Percentiles rank a stretch among this genome's conserved stretches.
These are phyloP conservation scores for Colius striatus DNA, from an alignment of 2,113 vertebrate species.

Conservation along the genomic window DNA sequence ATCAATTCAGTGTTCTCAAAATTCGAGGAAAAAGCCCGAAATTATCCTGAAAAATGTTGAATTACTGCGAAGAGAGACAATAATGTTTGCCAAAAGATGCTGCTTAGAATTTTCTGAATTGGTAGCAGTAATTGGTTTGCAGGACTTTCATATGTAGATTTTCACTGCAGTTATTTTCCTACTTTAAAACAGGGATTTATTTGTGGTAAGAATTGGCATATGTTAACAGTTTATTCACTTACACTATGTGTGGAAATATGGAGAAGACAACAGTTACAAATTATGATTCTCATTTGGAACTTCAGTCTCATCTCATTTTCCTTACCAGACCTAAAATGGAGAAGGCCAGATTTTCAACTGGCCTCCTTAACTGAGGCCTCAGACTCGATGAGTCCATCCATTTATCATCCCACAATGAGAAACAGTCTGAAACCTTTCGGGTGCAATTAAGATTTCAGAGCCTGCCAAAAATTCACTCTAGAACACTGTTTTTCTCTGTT, in stretches of 20 bases:
- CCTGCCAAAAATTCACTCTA: slow-evolving; percentile 19
- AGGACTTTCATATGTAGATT: background rate
- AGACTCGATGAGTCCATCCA: background rate
- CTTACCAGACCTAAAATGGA: slow-evolving; percentile 4
- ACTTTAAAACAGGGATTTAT: background rate
- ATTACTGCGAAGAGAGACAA: background rate
- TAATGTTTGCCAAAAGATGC: background rate
- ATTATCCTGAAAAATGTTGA: slow-evolving; percentile 7
- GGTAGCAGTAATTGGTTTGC: background rate
- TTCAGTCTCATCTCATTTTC: slow-evolving; percentile 24
- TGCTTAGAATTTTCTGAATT: background rate
- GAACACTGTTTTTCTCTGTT: background rate
- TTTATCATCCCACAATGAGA: slow-evolving; percentile 45
- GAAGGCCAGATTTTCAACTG: slow-evolving; percentile 12
- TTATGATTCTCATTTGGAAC: slow-evolving; percentile 41
- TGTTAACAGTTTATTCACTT: background rate
- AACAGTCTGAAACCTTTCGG: background rate
- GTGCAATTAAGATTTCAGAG: slow-evolving; percentile 45
- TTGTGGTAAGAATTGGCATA: background rate
- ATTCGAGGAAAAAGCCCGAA: background rate
- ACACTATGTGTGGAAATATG: background rate
- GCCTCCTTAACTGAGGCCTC: slow-evolving; percentile 2
- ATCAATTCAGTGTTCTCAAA: background rate
- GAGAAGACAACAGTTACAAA: slow-evolving; percentile 21
- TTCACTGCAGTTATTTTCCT: background rate